Percentiles rank a stretch among this genome's conserved stretches.
These are phyloP conservation scores for Antidorcas marsupialis DNA, from an alignment of 2,113 vertebrate species.

Conservation along the genomic window DNA sequence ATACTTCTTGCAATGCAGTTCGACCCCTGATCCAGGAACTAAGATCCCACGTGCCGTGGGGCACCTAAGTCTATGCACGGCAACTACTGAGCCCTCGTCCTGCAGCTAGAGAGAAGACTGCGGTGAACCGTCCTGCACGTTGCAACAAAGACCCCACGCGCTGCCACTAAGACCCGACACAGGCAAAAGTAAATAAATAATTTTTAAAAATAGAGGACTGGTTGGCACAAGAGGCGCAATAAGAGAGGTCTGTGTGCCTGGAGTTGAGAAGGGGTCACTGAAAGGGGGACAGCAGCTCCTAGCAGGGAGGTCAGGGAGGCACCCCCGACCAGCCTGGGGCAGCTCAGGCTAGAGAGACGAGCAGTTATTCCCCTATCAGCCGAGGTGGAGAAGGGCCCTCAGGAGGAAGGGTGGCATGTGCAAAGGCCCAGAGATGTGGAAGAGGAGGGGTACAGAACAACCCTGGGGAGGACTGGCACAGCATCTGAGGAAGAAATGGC, in stretches of 20 bases:
- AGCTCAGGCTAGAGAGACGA: neutral
- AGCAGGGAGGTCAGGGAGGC: neutral
- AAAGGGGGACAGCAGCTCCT: too few relatives aligned
- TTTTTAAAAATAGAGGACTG: neutral
- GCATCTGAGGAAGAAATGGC: neutral
- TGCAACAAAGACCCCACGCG: neutral
- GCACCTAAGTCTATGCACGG: neutral
- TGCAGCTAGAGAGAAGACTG: neutral
- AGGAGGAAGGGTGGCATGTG: rapidly evolving
- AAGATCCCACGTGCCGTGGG: neutral
- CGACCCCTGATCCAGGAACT: neutral
- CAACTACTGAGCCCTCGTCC: neutral
- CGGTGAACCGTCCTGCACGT: neutral
- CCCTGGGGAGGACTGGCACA: neutral
- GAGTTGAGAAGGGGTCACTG: neutral
- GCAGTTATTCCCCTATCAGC: neutral
- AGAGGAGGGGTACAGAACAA: too few relatives aligned
- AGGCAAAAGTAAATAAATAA: neutral
- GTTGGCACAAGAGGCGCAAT: rapidly evolving
- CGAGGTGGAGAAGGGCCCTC: neutral
- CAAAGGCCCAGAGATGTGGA: neutral
- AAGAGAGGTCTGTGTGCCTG: rapidly evolving
- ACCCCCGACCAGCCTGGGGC: neutral
- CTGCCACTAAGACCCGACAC: neutral
- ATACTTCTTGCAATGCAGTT: neutral